Evolutionary conservation across 1,140 invertebrate species (phyloP).

Genomic region (Cephus cinctus): DNA sequence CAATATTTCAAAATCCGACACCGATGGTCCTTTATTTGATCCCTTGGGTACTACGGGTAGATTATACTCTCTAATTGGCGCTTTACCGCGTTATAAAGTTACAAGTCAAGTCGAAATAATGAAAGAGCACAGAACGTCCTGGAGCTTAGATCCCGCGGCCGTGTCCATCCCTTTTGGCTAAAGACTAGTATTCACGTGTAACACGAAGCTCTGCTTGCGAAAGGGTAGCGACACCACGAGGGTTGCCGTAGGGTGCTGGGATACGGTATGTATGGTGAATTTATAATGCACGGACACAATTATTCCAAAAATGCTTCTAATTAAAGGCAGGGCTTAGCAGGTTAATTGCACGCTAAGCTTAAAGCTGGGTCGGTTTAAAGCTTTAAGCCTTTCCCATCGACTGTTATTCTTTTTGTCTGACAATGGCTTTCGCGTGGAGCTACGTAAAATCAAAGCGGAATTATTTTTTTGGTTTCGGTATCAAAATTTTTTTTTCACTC

Average conservation of each 20-base stretch:
- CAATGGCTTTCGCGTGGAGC: no score
- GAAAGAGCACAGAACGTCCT: background rate
- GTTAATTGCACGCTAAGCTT: conserved; percentile 5
- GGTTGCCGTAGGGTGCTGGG: no score
- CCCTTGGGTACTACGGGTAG: no score
- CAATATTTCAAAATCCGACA: no score
- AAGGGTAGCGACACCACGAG: background rate
- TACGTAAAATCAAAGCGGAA: no score
- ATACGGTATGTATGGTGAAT: conserved; percentile 1
- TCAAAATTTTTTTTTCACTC: no score
- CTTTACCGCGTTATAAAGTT: no score
- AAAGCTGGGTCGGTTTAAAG: background rate
- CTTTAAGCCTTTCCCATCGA: background rate
- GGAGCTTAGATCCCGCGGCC: background rate
- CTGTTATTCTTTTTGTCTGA: no score
- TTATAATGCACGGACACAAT: background rate
- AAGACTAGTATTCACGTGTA: no score
- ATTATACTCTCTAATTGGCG: no score
- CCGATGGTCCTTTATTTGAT: no score
- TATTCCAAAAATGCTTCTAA: conserved; percentile 4
- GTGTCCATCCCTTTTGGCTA: background rate
- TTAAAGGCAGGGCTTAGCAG: conserved; percentile 5
- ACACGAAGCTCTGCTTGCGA: background rate
- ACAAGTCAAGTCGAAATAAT: background rate
- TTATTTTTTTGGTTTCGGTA: no score